Conservation (phyloP, 37 sponge, comb jelly and placozoan genomes). For the Corticium candelabrum region DNA sequence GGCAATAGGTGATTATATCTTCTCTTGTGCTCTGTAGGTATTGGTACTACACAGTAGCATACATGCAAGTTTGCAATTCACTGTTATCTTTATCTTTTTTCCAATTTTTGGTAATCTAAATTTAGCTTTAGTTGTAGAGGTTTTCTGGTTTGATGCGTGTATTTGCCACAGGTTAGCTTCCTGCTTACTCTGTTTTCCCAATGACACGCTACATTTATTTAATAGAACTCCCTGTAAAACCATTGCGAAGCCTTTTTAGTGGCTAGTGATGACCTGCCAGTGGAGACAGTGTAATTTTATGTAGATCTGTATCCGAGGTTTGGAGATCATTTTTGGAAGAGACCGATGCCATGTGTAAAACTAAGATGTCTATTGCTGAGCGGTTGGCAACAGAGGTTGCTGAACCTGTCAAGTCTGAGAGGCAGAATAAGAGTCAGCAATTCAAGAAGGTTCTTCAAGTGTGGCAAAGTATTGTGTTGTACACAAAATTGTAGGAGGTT, state of each 20-base stretch:
- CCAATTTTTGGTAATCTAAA: no score
- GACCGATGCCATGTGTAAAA: slow-evolving; percentile 38
- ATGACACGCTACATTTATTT: no score
- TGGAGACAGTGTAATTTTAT: no score
- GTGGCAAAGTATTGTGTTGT: no score
- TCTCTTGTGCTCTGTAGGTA: no score
- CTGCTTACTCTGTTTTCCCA: not conserved
- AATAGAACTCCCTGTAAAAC: no score
- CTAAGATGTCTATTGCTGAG: slow-evolving; percentile 30
- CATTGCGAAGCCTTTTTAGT: no score
- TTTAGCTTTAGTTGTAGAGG: no score
- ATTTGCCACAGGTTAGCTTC: slow-evolving; percentile 14
- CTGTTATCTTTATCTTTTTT: not conserved
- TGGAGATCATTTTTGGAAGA: slow-evolving; percentile 53
- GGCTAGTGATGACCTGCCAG: no score
- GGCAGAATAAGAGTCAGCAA: slow-evolving; percentile 38
- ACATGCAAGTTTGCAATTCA: slow-evolving; percentile 1
- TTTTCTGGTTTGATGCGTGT: no score
- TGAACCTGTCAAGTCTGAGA: slow-evolving; percentile 40
- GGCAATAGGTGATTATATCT: no score
- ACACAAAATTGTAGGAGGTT: not conserved
- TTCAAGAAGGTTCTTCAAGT: slow-evolving; percentile 77
- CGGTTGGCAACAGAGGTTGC: slow-evolving; percentile 28
- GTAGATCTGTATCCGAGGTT: slow-evolving; percentile 52
- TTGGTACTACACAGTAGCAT: no score